Evolutionary conservation across 2,797 vertebrate genomes (phyloP).

Genomic region (Strix occidentalis): DNA sequence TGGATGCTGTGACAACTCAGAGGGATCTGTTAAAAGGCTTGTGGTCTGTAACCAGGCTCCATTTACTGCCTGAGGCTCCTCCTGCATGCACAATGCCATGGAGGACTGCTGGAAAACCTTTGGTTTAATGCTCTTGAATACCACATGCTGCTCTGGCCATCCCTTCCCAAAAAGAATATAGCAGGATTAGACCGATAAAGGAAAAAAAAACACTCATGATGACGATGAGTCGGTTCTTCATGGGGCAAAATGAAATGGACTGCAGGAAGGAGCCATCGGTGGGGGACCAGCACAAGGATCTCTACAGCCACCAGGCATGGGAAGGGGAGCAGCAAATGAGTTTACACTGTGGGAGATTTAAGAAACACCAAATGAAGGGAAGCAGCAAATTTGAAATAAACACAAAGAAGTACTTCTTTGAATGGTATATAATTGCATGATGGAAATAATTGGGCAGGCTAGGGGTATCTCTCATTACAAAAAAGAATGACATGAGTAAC

Average conservation of each 20-base stretch:
- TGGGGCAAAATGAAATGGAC: fast-evolving
- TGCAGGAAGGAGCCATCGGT: fast-evolving
- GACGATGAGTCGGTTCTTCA: background rate
- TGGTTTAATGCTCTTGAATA: background rate
- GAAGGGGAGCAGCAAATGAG: background rate
- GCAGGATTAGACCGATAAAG: background rate
- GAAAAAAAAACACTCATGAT: fast-evolving
- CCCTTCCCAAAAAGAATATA: background rate
- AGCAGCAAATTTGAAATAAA: background rate
- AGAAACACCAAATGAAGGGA: background rate
- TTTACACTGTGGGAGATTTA: fast-evolving
- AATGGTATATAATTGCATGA: background rate
- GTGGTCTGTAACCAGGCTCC: background rate
- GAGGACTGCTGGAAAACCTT: background rate
- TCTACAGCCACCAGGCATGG: background rate
- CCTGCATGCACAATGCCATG: fast-evolving
- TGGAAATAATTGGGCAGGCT: background rate
- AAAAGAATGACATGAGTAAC: background rate
- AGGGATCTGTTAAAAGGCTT: background rate
- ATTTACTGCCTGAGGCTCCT: background rate
- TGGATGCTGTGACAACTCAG: background rate
- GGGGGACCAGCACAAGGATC: background rate
- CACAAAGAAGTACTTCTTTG: background rate
- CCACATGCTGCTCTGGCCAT: background rate
- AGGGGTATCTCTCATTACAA: background rate